Base-by-base conservation (phyloP, 2,888 invertebrate genomes). In the Pandemis cinnamomeana region DNA sequence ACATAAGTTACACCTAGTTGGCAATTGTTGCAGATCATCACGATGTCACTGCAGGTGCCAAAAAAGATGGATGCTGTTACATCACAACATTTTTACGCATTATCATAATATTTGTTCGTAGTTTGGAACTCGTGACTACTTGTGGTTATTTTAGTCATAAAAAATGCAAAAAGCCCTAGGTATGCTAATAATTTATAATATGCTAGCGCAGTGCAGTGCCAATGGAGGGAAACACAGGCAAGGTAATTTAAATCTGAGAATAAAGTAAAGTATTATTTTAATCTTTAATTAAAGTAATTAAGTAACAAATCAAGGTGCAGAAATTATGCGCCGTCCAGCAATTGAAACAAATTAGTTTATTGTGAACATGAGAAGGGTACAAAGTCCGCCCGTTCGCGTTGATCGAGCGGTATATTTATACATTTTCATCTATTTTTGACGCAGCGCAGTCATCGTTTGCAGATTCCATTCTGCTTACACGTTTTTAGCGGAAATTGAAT, bases 301-400 rank as follows among this genome's bases (percentile, higher is more conserved):
- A 74, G 6, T 55, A 62, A 61, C 73, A 36, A 67, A 67, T 70
- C 53, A 62, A 53, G 41, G 48, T 60, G 67, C 71, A 67, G 60
- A 73, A 48, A 61, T 71, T 71, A 72, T 79, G 72, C 81, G 83
- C 71, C 78, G 58, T 72, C 64, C 70, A 75, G 27, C 76, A 82
- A 82, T 85, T 76, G 80, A 83, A 66, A 76, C 77, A 82, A 81
- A 86, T 87, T 86, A 82, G 80, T 82, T 83, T 85, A 84, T 81
- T 78, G 78, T 77, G 75, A 78, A 69, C 80, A 69, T 66, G 60
- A 78, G 78, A 72, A 72, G 68, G 64, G 83, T 77, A 63, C 89
- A 87, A 90, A 90, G 89, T 89, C 84, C 86, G 78, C 62, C 71
- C 78, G 72, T 73, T 76, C 80, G 77, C 60, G 83, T 81, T 75